Conservation (phyloP, 2,888 invertebrate species). For the Drosophila meridiana region DNA sequence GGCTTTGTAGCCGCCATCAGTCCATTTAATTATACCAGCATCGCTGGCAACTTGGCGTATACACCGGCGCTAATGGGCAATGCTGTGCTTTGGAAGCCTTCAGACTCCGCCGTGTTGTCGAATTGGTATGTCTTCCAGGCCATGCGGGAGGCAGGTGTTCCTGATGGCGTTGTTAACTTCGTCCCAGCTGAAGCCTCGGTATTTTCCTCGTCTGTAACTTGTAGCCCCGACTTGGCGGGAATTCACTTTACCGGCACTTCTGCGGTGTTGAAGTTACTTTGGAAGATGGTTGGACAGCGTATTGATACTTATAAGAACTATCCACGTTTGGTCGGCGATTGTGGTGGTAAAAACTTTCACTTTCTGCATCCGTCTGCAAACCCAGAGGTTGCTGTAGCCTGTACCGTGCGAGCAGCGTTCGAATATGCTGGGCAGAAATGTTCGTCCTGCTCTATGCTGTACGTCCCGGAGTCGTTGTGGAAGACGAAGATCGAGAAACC, state of each 20-base stretch:
- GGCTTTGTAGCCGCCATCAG: slow-evolving; percentile 99
- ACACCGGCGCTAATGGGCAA: slow-evolving; percentile 96
- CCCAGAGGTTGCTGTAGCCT: slow-evolving; percentile 90
- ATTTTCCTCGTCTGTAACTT: slow-evolving; percentile 94
- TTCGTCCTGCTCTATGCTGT: slow-evolving; percentile 98
- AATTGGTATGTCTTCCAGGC: slow-evolving; percentile 97
- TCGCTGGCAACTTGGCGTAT: slow-evolving; percentile 97
- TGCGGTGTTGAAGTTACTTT: slow-evolving; percentile 95
- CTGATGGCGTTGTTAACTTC: slow-evolving; percentile 98
- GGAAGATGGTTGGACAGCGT: slow-evolving; percentile 95
- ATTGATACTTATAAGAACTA: slow-evolving; percentile 93
- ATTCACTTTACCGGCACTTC: slow-evolving; percentile 99
- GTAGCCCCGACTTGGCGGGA: slow-evolving; percentile 93
- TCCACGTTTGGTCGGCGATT: slow-evolving; percentile 96
- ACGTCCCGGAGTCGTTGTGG: slow-evolving; percentile 96
- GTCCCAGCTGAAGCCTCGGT: slow-evolving; percentile 96
- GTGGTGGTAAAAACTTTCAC: slow-evolving; percentile 99
- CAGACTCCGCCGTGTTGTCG: slow-evolving; percentile 97
- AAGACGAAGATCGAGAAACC: slow-evolving; percentile 85
- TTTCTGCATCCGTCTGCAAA: slow-evolving; percentile 97
- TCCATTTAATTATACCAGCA: slow-evolving; percentile 99
- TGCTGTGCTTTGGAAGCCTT: slow-evolving; percentile 98
- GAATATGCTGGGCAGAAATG: slow-evolving; percentile 99
- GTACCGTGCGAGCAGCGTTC: slow-evolving; percentile 95
- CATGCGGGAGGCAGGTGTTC: slow-evolving; percentile 97